Evolutionary conservation across 2,888 invertebrate genomes (phyloP).

Genomic region (Brachylomia viminalis): DNA sequence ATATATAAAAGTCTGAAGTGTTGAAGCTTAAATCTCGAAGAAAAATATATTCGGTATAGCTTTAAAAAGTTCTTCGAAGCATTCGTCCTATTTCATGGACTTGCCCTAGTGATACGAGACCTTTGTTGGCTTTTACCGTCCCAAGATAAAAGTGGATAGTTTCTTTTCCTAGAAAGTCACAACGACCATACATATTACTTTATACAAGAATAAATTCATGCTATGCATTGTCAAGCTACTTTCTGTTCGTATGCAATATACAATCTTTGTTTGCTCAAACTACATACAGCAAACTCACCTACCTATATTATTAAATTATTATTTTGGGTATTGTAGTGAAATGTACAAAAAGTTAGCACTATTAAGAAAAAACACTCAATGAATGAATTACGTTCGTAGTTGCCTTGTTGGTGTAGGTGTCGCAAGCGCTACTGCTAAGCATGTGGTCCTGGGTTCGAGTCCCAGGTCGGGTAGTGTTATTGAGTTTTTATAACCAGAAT

Average conservation of each 20-base stretch:
- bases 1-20: conserved; percentile 16
- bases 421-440: no score
- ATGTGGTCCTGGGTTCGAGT: no score
- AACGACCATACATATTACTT: neutral
- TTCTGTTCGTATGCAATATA: neutral
- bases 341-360: neutral
- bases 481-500: no score
- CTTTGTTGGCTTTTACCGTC: conserved; percentile 4
- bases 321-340: neutral
- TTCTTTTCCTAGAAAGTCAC: conserved; percentile 14
- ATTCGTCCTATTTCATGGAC: neutral
- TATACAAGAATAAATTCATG: conserved; percentile 3
- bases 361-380: neutral
- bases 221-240: neutral
- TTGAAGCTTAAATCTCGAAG: neutral
- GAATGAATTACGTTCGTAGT: neutral
- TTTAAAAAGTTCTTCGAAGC: neutral
- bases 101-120: neutral
- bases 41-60: neutral
- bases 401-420: no score
- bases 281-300: neutral
- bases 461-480: no score
- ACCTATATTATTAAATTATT: neutral
- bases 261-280: neutral
- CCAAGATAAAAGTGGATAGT: conserved; percentile 15